Evolutionary conservation across 2,113 vertebrate species (phyloP).

Genomic region (Bubalus kerabau): DNA sequence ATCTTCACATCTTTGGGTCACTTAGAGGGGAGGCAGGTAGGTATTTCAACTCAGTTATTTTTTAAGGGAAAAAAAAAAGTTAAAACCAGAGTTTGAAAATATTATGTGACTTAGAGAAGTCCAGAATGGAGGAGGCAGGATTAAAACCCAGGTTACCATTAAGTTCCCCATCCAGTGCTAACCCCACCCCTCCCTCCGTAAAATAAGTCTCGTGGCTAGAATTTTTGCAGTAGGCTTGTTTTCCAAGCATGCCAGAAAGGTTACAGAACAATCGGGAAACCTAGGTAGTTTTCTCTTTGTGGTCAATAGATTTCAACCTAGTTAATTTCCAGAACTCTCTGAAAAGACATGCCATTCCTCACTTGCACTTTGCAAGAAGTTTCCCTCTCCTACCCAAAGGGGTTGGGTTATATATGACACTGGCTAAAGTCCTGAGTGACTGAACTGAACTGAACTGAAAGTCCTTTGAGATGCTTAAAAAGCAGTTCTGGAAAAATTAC

Average conservation of each 20-base stretch:
- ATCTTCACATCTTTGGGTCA: slow-evolving; percentile 2
- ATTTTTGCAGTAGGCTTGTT: not conserved
- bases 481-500: not conserved
- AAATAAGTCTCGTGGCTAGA: not conserved
- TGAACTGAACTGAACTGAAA: not conserved
- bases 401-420: not conserved
- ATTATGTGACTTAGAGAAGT: not conserved
- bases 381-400: not conserved
- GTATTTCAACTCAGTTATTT: not conserved
- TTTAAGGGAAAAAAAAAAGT: not conserved
- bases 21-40: not conserved
- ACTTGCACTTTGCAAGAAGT: not conserved
- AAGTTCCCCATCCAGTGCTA: not conserved
- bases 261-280: not conserved
- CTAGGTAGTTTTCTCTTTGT: not conserved
- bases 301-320: not conserved
- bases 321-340: not conserved
- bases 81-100: not conserved
- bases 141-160: not conserved
- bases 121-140: not conserved
- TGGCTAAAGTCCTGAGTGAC: not conserved
- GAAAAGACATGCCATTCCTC: not conserved
- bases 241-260: not conserved
- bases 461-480: not conserved
- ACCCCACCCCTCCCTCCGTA: not conserved